Base-by-base conservation (phyloP, 2,797 vertebrate species). In the Balearica regulorum region DNA sequence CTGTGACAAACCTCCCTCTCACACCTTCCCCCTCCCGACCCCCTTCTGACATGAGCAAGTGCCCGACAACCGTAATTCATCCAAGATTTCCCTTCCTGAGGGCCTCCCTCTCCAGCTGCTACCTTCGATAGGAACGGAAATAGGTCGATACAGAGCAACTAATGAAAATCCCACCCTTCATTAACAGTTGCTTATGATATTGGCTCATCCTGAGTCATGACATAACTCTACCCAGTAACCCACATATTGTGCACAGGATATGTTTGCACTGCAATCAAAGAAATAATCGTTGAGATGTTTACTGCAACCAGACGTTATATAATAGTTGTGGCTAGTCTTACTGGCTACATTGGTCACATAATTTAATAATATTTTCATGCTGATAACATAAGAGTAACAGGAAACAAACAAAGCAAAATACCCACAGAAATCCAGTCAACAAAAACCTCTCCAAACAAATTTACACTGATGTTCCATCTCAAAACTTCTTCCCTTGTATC, bases 271-370 rank as follows among this genome's bases (percentile, higher is more conserved):
- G 88, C 97, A 96, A 96, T 97, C 96, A 97, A 94, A 97, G 95
- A 97, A 97, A 95, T 87, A 92, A 94, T 86, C 39, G 6, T 55
- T 53, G 80, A 91, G 92, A 92, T 91, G 96, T 93, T 97, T 97
- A 87, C 92, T 94, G 86, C 71, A 93, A 66, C 89, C 79, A 97
- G 94, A 97, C 29, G 5, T 96, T 95, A 97, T 96, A 97, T 97
- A 97, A 97, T 97, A 94, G 80, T 22, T 96, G 96, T 96, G 96
- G 95, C 94, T 76, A 97, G 96, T 94, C 96, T 96, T 83, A 73
- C 96, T 94, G 97, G 89, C 97, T 97, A 82, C 94, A 55, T 85
- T 77, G 97, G 95, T 93, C 94, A 95, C 91, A 83, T 91, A 83
- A 93, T 90, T 95, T 92, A 97, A 95, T 92, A 97, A 94, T 95